phyloP scores from a whole-genome alignment of 2,797 vertebrate species.

The Mus caroli region DNA sequence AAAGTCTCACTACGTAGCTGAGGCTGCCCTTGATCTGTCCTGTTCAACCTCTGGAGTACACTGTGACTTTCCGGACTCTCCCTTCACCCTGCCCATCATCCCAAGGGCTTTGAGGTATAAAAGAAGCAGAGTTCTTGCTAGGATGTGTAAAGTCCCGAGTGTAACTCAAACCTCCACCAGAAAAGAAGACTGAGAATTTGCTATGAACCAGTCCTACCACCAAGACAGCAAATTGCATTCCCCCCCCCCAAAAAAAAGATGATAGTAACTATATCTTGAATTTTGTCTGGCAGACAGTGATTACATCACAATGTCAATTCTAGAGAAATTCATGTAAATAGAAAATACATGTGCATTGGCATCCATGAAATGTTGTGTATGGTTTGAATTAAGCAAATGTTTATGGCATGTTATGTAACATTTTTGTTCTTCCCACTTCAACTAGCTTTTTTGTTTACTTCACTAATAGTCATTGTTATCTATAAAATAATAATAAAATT shows the following conservation, averaged over 20 bases:
- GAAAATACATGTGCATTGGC: neutral
- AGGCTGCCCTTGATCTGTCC: neutral
- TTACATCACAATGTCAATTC: conserved; percentile 14
- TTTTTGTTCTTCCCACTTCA: neutral
- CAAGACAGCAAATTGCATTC: neutral
- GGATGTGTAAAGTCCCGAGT: neutral
- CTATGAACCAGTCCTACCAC: neutral
- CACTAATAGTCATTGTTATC: neutral
- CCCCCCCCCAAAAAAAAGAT: neutral
- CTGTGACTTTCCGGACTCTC: neutral
- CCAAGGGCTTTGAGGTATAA: neutral
- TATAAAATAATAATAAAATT: neutral
- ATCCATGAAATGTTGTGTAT: neutral
- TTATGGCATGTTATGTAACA: neutral
- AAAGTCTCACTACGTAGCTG: neutral
- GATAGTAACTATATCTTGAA: neutral
- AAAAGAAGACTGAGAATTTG: neutral
- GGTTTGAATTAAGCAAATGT: conserved; percentile 52
- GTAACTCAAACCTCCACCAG: neutral
- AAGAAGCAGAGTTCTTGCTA: neutral
- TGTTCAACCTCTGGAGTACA: neutral
- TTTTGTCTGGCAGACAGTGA: neutral
- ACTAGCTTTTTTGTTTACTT: neutral
- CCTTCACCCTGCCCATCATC: neutral
- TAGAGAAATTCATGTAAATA: neutral